phyloP scores from a whole-genome alignment of 1,140 invertebrate genomes.

The Drosophila ohnishii region DNA sequence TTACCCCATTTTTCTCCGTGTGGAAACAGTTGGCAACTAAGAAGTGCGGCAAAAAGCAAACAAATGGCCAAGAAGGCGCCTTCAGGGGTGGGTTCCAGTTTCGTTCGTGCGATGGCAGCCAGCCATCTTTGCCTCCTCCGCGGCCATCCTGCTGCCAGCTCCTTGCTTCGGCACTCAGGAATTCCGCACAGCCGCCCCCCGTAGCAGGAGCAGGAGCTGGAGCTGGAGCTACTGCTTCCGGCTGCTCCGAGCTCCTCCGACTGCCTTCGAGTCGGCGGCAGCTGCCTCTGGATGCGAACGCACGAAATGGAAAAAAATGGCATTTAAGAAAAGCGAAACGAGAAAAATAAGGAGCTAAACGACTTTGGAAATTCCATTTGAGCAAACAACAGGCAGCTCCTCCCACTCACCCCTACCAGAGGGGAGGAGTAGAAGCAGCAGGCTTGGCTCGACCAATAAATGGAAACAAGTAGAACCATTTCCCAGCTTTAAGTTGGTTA shows the following conservation, averaged over 20 bases:
- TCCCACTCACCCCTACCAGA: constrained; percentile 15
- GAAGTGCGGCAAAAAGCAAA: constrained; percentile 78
- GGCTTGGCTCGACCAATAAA: constrained; percentile 35
- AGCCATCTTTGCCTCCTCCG: constrained; percentile 61
- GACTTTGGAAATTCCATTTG: constrained; percentile 82
- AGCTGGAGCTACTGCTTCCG: constrained; percentile 24
- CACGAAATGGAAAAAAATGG: constrained; percentile 80
- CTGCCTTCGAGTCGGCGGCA: constrained; percentile 46
- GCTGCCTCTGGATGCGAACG: constrained; percentile 74
- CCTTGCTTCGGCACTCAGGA: constrained; percentile 65
- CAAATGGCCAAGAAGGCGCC: constrained; percentile 57
- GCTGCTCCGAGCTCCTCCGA: constrained; percentile 21
- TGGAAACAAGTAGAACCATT: constrained; percentile 42
- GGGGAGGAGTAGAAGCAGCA: neutral
- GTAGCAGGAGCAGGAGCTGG: neutral
- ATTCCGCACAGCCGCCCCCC: constrained; percentile 69
- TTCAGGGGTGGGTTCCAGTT: constrained; percentile 56
- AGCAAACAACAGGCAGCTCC: constrained; percentile 73
- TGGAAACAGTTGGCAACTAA: constrained; percentile 67
- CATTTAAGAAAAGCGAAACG: constrained; percentile 82
- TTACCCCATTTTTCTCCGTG: neutral
- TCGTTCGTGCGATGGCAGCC: constrained; percentile 41
- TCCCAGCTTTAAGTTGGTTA: constrained; percentile 42
- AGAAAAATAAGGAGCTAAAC: constrained; percentile 81
- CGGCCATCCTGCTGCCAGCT: constrained; percentile 30